Conservation (phyloP, 2,113 vertebrate genomes). For the Copsychus sechellarum region DNA sequence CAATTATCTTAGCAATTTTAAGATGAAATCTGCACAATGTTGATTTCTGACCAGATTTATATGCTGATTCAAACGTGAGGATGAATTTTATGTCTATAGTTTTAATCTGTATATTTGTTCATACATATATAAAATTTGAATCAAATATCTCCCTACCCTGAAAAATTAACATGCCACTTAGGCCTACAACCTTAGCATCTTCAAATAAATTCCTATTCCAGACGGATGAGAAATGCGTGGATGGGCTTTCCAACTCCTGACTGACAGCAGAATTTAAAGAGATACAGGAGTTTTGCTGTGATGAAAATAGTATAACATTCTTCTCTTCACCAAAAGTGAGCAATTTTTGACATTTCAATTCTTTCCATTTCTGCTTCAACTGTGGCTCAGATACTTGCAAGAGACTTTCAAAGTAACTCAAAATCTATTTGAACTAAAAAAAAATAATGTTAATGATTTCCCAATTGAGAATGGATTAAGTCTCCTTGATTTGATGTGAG, state of each 20-base stretch:
- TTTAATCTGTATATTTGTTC: not conserved
- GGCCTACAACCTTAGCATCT: not conserved
- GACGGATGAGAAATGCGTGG: not conserved
- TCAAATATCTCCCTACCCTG: not conserved
- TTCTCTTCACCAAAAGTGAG: not conserved
- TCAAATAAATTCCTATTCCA: not conserved
- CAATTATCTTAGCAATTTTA: not conserved
- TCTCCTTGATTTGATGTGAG: slow-evolving; percentile 22
- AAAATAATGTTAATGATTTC: not conserved
- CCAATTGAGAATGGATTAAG: not conserved
- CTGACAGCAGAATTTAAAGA: not conserved
- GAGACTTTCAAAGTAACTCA: not conserved
- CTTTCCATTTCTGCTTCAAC: not conserved
- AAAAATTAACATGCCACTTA: not conserved
- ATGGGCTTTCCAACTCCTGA: not conserved
- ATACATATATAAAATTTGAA: not conserved
- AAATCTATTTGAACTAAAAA: not conserved
- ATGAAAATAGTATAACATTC: not conserved
- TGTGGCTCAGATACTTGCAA: not conserved
- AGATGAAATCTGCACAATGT: not conserved
- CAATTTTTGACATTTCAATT: not conserved
- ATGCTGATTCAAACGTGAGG: not conserved
- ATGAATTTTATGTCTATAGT: not conserved
- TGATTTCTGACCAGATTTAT: not conserved
- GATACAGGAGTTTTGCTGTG: not conserved